Evolutionary conservation across 1,140 invertebrate species (phyloP), one percentile per base, ranked within the genome.

Genomic region (Zaprionus nigranus): DNA sequence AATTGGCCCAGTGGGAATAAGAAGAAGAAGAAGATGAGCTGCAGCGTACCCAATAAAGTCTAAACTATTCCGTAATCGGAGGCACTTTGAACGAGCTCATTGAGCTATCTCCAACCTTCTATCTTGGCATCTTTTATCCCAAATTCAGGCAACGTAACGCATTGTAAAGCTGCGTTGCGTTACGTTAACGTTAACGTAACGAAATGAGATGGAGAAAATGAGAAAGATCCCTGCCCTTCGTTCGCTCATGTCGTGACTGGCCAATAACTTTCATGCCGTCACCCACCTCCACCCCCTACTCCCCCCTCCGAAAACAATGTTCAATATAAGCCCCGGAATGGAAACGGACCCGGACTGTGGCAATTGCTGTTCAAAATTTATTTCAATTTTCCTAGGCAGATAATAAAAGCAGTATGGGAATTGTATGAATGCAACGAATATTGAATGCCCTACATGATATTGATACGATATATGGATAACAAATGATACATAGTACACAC

Each of bases 311-410:
- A 24, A 22, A 75, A 90, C 80, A 88, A 81, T 87, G 84, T 90
- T 77, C 82, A 85, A 88, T 85, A 90, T 85, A 77, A 17, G 17
- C 6, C 40, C 7, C 40, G 40, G 40, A 46, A 9, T 46, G 40
- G n/a, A 7, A 17, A 17, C 7, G 15, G 15, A 75, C 66, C 79
- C 57, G 64, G 85, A 57, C 80, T 80, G n/a, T 78, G 62, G 81
- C 85, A 90, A 88, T 88, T 90, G 85, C 58, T 75, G 75, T 80
- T 83, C 80, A 71, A 85, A 85, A 88, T 88, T 88, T 88, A 88
- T 88, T 88, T 88, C 85, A 90, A 86, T 88, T 82, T 88, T 69
- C 85, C 65, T 59, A 76, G 81, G 22, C 81, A 88, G 90, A 90
- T 88, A 82, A 90, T 88, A 73, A 76, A 71, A 58, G 34, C 63